Base-by-base conservation (phyloP, 2,888 invertebrate genomes). In the Amblyjoppa fuscipennis region DNA sequence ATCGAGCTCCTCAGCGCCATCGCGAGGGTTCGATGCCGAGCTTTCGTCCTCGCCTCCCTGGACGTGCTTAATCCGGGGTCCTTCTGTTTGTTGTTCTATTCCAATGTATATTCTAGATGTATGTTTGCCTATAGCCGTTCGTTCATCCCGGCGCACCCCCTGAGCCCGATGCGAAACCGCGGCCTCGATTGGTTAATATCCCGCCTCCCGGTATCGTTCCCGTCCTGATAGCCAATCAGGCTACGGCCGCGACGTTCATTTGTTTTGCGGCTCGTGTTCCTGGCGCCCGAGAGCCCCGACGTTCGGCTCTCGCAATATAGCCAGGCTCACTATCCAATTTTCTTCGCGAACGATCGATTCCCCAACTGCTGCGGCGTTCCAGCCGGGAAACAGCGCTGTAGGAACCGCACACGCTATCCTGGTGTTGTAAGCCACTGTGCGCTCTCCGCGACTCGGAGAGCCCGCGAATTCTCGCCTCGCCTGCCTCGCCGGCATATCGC, bases 221-320 rank as follows among this genome's bases (percentile, higher is more conserved):
- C 64, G 68, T 81, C 85, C 89, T 90, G 90, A 91, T 90, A 90
- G 90, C 90, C 91, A 92, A 92, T 92, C 91, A 89, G 87, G 83
- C 64, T 86, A 53, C 88, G 77, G 88, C 88, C 89, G 85, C 90
- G 88, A 90, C 88, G 90, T 91, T 92, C 91, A 91, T 92, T 92
- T 91, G 91, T 92, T 92, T 92, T 91, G 90, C 88, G 90, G 91
- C 87, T 84, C 81, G 87, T 89, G 88, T 91, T 90, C 90, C 90
- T 89, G 84, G 76, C 88, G 75, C 76, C 34, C 83, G 84, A 86
- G 51, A 64, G 51, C 53, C 51, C 49, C 71, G n/a, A 38, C 59
- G 81, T 85, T 81, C 41, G 83, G 79, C 69, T 56, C 70, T 25
- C 51, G 76, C 56, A 77, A 53, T 83, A 71, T 49, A 76, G 51